Evolutionary conservation across 1,140 invertebrate genomes (phyloP), one percentile per base, ranked within the genome.

Genomic region (Apis dorsata): DNA sequence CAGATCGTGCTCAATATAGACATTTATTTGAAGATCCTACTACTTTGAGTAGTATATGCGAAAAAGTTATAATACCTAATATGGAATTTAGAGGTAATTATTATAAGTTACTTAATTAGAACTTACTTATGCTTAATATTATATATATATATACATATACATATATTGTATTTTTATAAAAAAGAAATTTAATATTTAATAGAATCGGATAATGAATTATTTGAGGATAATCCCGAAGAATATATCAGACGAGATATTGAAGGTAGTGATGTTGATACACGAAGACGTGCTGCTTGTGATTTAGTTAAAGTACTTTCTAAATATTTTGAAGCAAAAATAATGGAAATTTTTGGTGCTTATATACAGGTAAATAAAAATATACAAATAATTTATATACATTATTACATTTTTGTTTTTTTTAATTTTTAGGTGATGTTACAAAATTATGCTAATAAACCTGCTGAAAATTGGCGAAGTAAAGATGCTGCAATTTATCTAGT

Each of bases 161-260:
- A 53, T 66, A 24, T 53, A 44, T 44, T 44, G 34, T 44, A 44
- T 44, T 44, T 44, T 44, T 44, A 44, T 44, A 44, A 44, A 7
- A 63, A 65, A 68, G 44, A 44, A 53, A 19, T 73, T 83, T 83
- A 63, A 76, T 87, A 82, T 72, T 83, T 88, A 94, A 15, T 89
- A 98, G 97, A 96, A 76, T 97, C 97, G 1, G 99, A 99, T 94
- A 97, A 98, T 93, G 99, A 99, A 94, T 92, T 99, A 59, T 99
- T 99, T 94, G 98, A 99, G 93, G 98, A 99, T 91, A 99, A 99
- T 93, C 98, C 99, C 0, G 99, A 99, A 93, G 99, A 99, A 94
- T 99, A 99, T 91, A 99, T 99, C 81, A 94, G 98, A 62, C 95
- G 98, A 70, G 99, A 99, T 94, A 98, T 99, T 85, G 99, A 99